Evolutionary conservation across 2,797 vertebrate genomes (phyloP).

Genomic region (Malurus splendens): DNA sequence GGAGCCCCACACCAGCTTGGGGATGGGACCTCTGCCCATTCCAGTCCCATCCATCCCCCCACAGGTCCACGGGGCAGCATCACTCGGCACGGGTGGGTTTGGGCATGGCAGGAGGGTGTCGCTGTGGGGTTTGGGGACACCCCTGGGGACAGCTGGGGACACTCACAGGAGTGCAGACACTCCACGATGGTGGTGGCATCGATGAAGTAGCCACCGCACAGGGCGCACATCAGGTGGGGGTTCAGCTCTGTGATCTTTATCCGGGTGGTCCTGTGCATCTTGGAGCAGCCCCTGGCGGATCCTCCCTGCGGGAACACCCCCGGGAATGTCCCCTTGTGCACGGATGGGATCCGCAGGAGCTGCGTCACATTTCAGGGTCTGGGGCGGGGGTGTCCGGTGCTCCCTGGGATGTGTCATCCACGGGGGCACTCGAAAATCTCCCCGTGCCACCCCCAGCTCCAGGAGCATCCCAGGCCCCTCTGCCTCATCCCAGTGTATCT

Average conservation of each 20-base stretch:
- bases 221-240: slow-evolving; percentile 89
- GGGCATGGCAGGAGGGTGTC: too few species aligned
- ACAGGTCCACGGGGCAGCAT: too few species aligned
- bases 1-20: background rate
- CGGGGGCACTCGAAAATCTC: background rate
- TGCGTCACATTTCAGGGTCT: accelerated
- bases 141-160: background rate
- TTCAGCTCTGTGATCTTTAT: slow-evolving; percentile 93
- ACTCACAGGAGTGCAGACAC: slow-evolving; percentile 94
- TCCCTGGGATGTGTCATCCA: background rate
- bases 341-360: accelerated
- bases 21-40: background rate
- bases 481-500: background rate
- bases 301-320: background rate
- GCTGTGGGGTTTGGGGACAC: too few species aligned
- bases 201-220: slow-evolving; percentile 91
- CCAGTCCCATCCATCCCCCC: too few species aligned
- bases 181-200: slow-evolving; percentile 93
- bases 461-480: background rate
- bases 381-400: background rate
- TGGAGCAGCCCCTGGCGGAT: slow-evolving; percentile 48
- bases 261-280: slow-evolving; percentile 88
- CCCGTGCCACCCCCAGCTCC: accelerated
- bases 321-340: background rate
- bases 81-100: too few species aligned